Evolutionary conservation across 2,797 vertebrate species (phyloP).

Genomic region (Pipistrellus kuhlii): DNA sequence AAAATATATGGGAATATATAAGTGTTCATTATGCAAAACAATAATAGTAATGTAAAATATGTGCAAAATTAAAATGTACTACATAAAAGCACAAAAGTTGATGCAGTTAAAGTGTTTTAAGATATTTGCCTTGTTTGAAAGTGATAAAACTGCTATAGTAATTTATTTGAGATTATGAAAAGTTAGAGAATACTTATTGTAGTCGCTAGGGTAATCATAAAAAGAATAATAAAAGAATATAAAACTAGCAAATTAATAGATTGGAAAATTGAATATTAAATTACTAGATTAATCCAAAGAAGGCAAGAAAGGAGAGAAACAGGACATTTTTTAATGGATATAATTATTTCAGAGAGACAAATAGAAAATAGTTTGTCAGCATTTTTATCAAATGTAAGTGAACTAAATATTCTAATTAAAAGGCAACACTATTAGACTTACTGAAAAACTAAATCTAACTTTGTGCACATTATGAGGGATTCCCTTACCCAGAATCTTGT

Average conservation of each 20-base stretch:
- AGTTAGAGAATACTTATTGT: background rate
- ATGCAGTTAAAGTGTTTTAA: background rate
- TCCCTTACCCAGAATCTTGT: background rate
- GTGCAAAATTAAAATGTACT: background rate
- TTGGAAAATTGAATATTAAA: slow-evolving; percentile 48
- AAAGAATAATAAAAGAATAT: background rate
- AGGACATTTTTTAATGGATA: background rate
- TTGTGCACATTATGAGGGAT: background rate
- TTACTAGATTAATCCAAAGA: slow-evolving; percentile 30
- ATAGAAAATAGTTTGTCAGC: background rate
- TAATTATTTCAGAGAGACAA: slow-evolving; percentile 12
- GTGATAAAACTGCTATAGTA: background rate
- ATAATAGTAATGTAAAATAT: background rate
- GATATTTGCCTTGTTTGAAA: slow-evolving; percentile 13
- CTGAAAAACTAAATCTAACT: background rate
- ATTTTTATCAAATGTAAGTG: background rate
- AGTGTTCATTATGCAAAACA: background rate
- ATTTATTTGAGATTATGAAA: slow-evolving; percentile 23
- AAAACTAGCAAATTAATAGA: background rate
- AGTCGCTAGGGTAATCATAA: background rate
- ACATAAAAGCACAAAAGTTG: background rate
- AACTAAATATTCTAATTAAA: slow-evolving; percentile 24
- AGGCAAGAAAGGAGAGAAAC: background rate
- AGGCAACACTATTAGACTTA: background rate
- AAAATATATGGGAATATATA: background rate